Base-by-base conservation (phyloP, 23 tunicate species). In the Trididemnum nubilum region DNA sequence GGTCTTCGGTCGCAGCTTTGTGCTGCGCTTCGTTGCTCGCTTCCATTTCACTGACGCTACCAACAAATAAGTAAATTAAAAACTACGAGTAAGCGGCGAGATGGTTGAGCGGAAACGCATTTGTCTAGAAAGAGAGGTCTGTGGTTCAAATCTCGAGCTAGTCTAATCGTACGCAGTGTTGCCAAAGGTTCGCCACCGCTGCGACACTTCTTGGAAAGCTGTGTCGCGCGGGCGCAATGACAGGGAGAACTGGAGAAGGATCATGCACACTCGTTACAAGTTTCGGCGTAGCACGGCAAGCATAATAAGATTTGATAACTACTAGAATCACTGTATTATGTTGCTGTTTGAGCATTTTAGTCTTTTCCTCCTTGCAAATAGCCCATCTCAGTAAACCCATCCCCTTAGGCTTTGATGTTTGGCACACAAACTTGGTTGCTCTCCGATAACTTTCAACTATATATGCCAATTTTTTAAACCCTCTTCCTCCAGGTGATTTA, bases 41-140 rank as follows among this genome's bases (percentile, higher is more conserved):
- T 31, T 85, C 82, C 31, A 85, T 57, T 30, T 76, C 81, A 23
- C 26, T 76, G 7, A 85, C 81, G 37, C 88, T 84, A 52, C 31
- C 22, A 18, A 50, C 28, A 40, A 23, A 40, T 21, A 50, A 64
- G 27, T n/a, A n/a, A n/a, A n/a, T n/a, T n/a, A n/a, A n/a, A n/a
- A n/a, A n/a, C n/a, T n/a, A n/a, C n/a, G n/a, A n/a, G n/a, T n/a
- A n/a, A n/a, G n/a, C n/a, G n/a, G n/a, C n/a, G n/a, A n/a, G n/a
- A n/a, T n/a, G n/a, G n/a, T n/a, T n/a, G n/a, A n/a, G n/a, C n/a
- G n/a, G n/a, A n/a, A n/a, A n/a, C n/a, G n/a, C n/a, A n/a, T n/a
- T n/a, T n/a, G n/a, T n/a, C n/a, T n/a, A n/a, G 54, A 15, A 7
- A 15, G 12, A 44, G 54, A 15, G 15, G 54, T 44, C 15, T 15